Percentiles rank a stretch among this genome's conserved stretches.
These are phyloP conservation scores for Pangasius macronema DNA, from an alignment of 2,797 vertebrate genomes.

Conservation along the genomic window DNA sequence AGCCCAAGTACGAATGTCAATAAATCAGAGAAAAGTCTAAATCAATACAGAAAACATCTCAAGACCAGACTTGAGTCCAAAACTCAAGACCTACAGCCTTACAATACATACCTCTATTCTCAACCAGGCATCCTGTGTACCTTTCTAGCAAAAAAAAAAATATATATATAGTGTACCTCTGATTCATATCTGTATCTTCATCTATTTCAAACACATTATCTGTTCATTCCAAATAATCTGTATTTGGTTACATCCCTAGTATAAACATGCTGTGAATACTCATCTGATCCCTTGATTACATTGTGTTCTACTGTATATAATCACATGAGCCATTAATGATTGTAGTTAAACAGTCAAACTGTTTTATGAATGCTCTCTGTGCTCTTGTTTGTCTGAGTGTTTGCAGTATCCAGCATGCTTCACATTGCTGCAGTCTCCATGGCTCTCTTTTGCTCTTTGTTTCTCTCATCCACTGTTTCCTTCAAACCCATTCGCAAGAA, in stretches of 20 bases:
- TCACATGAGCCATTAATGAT: not conserved
- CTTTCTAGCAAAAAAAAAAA: too few species aligned
- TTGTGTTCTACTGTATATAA: slow-evolving; percentile 10
- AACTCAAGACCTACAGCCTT: not conserved
- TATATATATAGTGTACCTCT: too few species aligned
- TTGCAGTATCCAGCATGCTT: slow-evolving; percentile 14
- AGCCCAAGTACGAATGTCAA: not conserved
- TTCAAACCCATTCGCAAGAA: slow-evolving; percentile 38
- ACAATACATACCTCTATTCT: not conserved
- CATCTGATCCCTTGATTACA: slow-evolving; percentile 5
- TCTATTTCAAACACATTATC: too few species aligned
- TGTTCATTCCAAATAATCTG: not conserved
- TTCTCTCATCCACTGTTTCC: slow-evolving; percentile 37
- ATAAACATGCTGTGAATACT: not conserved
- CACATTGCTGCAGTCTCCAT: slow-evolving; percentile 42
- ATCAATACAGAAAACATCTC: not conserved
- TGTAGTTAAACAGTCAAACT: not conserved
- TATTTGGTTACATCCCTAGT: not conserved
- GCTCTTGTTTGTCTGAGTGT: slow-evolving; percentile 17
- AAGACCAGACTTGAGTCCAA: not conserved
- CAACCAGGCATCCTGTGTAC: not conserved
- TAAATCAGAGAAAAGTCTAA: not conserved
- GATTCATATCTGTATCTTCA: too few species aligned
- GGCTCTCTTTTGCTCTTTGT: slow-evolving; percentile 33
- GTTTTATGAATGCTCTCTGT: not conserved